Conservation (phyloP, 2,888 invertebrate species). For the Diploptera punctata region DNA sequence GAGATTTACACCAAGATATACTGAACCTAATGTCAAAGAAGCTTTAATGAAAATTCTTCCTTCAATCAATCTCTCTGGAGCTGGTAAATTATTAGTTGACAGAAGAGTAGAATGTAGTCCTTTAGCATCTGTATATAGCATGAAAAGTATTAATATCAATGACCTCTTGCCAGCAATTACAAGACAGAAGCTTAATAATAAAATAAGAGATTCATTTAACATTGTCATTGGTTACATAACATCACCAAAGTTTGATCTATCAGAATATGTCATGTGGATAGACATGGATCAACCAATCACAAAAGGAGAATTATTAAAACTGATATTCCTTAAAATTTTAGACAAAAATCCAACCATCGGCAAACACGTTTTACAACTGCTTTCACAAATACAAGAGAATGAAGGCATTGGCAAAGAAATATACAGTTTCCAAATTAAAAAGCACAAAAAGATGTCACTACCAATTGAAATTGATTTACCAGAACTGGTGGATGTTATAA, state of each 20-base stretch:
- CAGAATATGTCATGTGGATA: slow-evolving; percentile 15
- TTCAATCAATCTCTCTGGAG: background rate
- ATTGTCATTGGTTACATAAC: background rate
- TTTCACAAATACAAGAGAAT: slow-evolving; percentile 16
- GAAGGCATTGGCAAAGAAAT: background rate
- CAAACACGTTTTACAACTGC: background rate
- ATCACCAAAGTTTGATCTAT: slow-evolving; percentile 1
- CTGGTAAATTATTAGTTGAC: slow-evolving; percentile 4
- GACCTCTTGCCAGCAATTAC: background rate
- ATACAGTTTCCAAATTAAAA: background rate
- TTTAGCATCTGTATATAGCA: background rate
- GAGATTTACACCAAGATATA: slow-evolving; percentile 7
- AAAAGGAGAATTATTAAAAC: slow-evolving; percentile 13
- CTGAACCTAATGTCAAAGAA: background rate
- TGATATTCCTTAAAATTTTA: background rate
- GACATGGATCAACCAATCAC: slow-evolving; percentile 14
- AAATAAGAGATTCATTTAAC: background rate
- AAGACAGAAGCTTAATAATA: background rate
- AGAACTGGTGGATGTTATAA: slow-evolving; percentile 22
- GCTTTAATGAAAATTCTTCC: background rate
- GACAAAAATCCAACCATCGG: slow-evolving; percentile 14
- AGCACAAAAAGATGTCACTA: background rate
- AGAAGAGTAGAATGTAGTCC: background rate
- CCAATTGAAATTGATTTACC: slow-evolving; percentile 25
- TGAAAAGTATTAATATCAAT: background rate